Evolutionary conservation across 2,888 invertebrate genomes (phyloP).

Genomic region (Pristionchus entomophagus): DNA sequence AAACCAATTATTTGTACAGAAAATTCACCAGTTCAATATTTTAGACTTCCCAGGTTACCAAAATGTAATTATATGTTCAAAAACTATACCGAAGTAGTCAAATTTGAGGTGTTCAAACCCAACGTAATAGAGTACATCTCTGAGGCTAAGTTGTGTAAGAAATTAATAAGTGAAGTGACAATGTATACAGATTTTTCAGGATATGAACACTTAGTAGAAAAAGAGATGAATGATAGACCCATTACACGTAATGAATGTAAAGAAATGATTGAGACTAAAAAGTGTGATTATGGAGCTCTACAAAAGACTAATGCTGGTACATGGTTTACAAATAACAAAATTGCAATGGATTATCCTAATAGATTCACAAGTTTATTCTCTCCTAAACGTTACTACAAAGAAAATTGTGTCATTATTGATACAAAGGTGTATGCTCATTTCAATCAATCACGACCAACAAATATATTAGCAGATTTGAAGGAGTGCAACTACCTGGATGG

Average conservation of each 20-base stretch:
- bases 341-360: neutral
- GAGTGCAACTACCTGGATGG: constrained; percentile 62
- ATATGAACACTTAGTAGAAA: constrained; percentile 56
- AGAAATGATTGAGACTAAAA: constrained; percentile 51
- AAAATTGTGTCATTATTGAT: constrained; percentile 64
- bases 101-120: neutral
- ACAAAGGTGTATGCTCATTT: constrained; percentile 53
- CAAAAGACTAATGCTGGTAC: constrained; percentile 49
- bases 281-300: constrained; percentile 58
- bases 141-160: neutral
- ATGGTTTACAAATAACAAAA: neutral
- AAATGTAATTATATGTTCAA: constrained; percentile 13
- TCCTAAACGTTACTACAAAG: constrained; percentile 49
- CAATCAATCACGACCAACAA: constrained; percentile 55
- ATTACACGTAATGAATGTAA: neutral
- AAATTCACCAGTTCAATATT: constrained; percentile 54
- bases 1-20: constrained; percentile 50
- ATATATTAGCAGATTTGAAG: constrained; percentile 54
- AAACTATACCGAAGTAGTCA: neutral
- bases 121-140: constrained; percentile 44
- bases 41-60: constrained; percentile 52
- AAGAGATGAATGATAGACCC: constrained; percentile 46
- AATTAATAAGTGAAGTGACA: neutral
- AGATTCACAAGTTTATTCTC: neutral
- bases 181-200: constrained; percentile 42